Base-by-base conservation (phyloP, 2,888 invertebrate species). In the Conistra vaccinii region DNA sequence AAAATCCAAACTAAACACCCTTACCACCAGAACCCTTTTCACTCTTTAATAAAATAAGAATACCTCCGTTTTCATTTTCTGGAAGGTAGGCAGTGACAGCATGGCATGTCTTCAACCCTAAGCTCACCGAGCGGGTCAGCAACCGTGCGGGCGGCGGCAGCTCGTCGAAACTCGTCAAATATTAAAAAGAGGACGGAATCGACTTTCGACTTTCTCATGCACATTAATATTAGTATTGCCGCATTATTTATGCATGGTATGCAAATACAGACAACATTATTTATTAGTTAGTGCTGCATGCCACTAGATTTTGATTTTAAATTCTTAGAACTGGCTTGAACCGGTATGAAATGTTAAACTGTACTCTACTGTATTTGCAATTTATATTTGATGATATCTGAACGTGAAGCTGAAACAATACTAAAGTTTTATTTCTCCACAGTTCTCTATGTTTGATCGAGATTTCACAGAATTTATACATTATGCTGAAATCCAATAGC, bases 111-210 rank as follows among this genome's bases (percentile, higher is more conserved):
- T 81, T 84, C 93, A 93, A 87, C 92, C 93, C 93, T 93, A 87
- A 67, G 61, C 62, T 62, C 39, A 53, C 62, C n/a, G 71, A 61
- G 53, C 82, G 82, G 93, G 93, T 93, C 94, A 90, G 90, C 87
- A 85, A 89, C 89, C 91, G 81, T 57, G 45, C 66, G 75, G 90
- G 78, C 62, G 77, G 75, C 55, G 81, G 80, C 90, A 87, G 86
- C 88, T 90, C 90, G 92, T 92, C 91, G 90, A 90, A 90, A 90
- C 91, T 91, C 90, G 89, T 94, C 90, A 93, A 94, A 94, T 94
- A 94, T 94, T 94, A 91, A 94, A 90, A 90, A 88, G 89, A 89
- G 90, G 90, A 91, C 89, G 89, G 91, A 92, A 93, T 91, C 89
- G 91, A 92, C 92, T 92, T 91, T 92, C 88, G 90, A 92, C 91